These are phyloP conservation scores for Epiblema foenella DNA, from an alignment of 2,888 invertebrate species.

Conservation along the genomic window DNA sequence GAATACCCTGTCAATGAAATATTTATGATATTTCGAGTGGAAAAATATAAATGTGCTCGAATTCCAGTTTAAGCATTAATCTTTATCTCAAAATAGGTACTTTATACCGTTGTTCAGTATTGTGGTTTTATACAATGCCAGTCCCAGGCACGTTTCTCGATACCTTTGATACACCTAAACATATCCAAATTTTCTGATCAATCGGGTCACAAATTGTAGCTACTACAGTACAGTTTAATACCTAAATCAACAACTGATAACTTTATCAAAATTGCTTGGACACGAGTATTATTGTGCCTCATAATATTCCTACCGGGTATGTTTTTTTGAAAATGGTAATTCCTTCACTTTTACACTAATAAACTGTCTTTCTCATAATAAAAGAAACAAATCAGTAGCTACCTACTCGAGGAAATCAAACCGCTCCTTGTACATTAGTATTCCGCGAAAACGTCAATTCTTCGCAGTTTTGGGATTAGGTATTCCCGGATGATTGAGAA, in stretches of 20 bases:
- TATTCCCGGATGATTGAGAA: constrained; percentile 44
- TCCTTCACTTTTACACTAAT: no score
- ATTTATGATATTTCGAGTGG: neutral
- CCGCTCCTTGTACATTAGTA: constrained; percentile 56
- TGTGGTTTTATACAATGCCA: no score
- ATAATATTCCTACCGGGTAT: no score
- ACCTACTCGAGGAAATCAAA: constrained; percentile 28
- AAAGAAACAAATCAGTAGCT: constrained; percentile 30
- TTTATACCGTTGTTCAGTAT: neutral
- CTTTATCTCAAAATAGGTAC: constrained; percentile 1
- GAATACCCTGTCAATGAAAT: neutral
- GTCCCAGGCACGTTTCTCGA: no score
- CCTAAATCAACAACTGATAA: no score
- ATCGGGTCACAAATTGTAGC: no score
- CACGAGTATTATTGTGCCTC: no score
- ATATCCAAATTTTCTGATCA: no score
- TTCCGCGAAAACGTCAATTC: constrained; percentile 55
- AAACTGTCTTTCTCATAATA: neutral
- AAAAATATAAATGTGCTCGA: neutral
- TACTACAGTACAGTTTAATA: no score
- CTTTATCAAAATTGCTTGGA: no score
- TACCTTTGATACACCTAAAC: no score
- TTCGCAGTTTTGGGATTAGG: constrained; percentile 59
- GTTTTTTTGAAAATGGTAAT: no score
- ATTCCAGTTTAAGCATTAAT: constrained; percentile 9